Evolutionary conservation across 2,888 invertebrate species (phyloP).

Genomic region (Autographa gamma): DNA sequence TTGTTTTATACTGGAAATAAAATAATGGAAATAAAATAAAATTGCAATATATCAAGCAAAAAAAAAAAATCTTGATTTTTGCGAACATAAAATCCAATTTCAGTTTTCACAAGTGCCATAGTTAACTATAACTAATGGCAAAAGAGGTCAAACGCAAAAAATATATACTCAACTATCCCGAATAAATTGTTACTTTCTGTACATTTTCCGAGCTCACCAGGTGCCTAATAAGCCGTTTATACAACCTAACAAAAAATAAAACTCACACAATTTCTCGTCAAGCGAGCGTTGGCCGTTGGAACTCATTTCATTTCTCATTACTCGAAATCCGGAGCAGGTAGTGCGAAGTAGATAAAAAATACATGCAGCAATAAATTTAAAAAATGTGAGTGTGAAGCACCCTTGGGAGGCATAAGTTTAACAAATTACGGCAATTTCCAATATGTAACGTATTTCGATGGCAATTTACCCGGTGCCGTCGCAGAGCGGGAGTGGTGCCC

Average conservation of each 20-base stretch:
- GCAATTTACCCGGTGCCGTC: slow-evolving; percentile 66
- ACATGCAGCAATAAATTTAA: slow-evolving; percentile 64
- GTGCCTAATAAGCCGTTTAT: slow-evolving; percentile 51
- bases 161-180: slow-evolving; percentile 47
- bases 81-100: neutral
- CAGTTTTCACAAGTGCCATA: slow-evolving; percentile 8
- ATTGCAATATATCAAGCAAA: no score
- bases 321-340: slow-evolving; percentile 57
- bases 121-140: slow-evolving; percentile 19
- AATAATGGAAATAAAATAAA: no score
- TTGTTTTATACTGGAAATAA: no score
- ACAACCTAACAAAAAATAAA: slow-evolving; percentile 39
- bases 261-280: slow-evolving; percentile 50
- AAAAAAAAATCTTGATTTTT: neutral
- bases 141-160: slow-evolving; percentile 27
- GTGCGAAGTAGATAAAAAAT: slow-evolving; percentile 61
- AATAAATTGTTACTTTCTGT: slow-evolving; percentile 47
- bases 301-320: slow-evolving; percentile 64
- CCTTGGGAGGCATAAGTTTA: slow-evolving; percentile 73
- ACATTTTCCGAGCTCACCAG: slow-evolving; percentile 41
- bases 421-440: slow-evolving; percentile 79
- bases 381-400: slow-evolving; percentile 56
- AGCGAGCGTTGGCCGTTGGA: slow-evolving; percentile 48
- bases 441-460: slow-evolving; percentile 76
- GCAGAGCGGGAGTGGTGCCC: slow-evolving; percentile 30